Conservation (phyloP, 2,113 vertebrate species). For the Ceyx margarethae region DNA sequence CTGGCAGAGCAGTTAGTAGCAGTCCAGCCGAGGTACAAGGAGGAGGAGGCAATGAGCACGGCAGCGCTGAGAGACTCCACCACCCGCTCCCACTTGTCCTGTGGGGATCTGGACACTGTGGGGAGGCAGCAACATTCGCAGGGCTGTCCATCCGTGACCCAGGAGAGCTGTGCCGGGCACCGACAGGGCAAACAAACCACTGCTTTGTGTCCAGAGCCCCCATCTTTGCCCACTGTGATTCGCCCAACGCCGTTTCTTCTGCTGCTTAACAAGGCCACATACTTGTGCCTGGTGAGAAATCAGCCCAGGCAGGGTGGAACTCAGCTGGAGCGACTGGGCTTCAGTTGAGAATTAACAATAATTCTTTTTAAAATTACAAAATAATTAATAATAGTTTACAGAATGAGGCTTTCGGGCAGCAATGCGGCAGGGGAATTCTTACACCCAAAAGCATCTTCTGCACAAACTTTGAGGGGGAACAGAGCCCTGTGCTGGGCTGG, state of each 20-base stretch:
- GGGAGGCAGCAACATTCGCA: background rate
- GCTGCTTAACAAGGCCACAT: background rate
- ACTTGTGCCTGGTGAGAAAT: background rate
- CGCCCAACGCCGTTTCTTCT: background rate
- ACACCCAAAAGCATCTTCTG: background rate
- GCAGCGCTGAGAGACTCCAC: background rate
- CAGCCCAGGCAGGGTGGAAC: background rate
- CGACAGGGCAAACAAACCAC: background rate
- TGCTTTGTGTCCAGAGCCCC: background rate
- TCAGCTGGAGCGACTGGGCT: background rate
- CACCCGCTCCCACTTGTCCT: background rate
- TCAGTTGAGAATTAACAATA: background rate
- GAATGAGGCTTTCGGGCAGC: background rate
- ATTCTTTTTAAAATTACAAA: background rate
- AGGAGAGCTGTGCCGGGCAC: background rate
- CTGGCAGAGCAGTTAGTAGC: background rate
- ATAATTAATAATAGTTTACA: background rate
- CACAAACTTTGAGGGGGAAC: accelerated
- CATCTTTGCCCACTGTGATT: background rate
- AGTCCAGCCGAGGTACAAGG: background rate
- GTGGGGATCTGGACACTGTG: background rate
- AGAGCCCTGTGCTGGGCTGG: accelerated
- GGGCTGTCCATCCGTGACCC: background rate
- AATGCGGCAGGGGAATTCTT: background rate
- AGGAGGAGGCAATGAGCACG: background rate